Base-by-base conservation (phyloP, 2,888 invertebrate species). In the Acanthosoma haemorrhoidale region DNA sequence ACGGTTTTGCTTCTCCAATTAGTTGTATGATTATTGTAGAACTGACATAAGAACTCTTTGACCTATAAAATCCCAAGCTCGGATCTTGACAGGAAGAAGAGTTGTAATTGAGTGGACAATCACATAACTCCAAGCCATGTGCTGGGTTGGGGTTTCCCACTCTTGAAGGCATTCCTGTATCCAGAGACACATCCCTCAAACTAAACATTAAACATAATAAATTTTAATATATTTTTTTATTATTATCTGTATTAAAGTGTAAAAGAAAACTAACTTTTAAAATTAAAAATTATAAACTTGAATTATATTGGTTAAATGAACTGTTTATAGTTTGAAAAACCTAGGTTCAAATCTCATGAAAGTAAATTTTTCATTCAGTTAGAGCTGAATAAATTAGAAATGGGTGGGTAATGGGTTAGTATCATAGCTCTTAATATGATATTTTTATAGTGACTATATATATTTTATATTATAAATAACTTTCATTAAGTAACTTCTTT, bases 31-130 rank as follows among this genome's bases (percentile, higher is more conserved):
- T 86, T 71, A 89, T 87, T 0, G 88, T 88, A 13, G 89, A 88
- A 38, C 88, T 85, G 0, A 82, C 80, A 59, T 80, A 78, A 76
- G 81, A 80, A 75, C 81, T 78, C 39, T 87, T 86, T 84, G 90
- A 90, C 67, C 92, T 83, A 77, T 87, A 92, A 80, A 88, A 95
- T 0, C 96, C 97, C 6, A 84, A 80, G 39, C 88, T 90, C 0
- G 94, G 92, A 78, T 90, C 88, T 81, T 96, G 97, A 80, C 98
- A 98, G 0, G 96, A 97, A 0, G 88, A 85, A 0, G 93, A 91
- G 73, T 88, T 86, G 81, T 94, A 96, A 71, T 86, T 85, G 0
- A 83, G 81, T 0, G 94, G 91, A 78, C 96, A 96, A 59, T 86
- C 84, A 79, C 96, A 96, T 71, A 89, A 83, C 80, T 96, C 96